These are phyloP conservation scores for Sitta carolinensis DNA, from an alignment of 2,797 vertebrate genomes.

Conservation along the genomic window DNA sequence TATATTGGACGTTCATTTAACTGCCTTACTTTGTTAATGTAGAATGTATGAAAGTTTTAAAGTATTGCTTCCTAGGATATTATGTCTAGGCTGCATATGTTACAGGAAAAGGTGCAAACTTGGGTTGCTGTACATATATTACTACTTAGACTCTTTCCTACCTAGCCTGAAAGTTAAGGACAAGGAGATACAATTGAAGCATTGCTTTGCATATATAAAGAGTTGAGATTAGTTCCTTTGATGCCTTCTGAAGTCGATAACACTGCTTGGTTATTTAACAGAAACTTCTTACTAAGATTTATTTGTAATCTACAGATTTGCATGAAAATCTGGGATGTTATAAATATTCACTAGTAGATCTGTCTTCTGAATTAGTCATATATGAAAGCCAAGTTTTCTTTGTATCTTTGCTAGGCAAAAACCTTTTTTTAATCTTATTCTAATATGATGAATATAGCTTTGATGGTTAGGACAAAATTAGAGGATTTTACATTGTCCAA, in stretches of 20 bases:
- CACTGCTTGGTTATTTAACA: neutral
- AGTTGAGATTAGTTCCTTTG: neutral
- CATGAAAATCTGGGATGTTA: conserved; percentile 7
- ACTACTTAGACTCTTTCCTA: neutral
- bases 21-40: neutral
- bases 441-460: neutral
- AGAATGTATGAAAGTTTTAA: neutral
- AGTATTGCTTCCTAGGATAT: neutral
- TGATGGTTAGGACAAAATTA: neutral
- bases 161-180: neutral
- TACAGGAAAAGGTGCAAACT: neutral
- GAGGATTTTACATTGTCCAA: neutral
- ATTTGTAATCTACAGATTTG: conserved; percentile 2
- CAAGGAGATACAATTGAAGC: neutral
- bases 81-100: neutral
- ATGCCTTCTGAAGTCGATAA: neutral
- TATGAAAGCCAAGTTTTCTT: conserved; percentile 1
- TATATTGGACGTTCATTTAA: neutral
- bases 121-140: neutral
- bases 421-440: neutral
- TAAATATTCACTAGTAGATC: neutral
- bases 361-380: conserved; percentile 22
- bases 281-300: neutral
- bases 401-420: neutral
- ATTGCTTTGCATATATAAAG: neutral